phyloP scores from a whole-genome alignment of 2,888 invertebrate genomes.

The Eremobia ochroleuca region DNA sequence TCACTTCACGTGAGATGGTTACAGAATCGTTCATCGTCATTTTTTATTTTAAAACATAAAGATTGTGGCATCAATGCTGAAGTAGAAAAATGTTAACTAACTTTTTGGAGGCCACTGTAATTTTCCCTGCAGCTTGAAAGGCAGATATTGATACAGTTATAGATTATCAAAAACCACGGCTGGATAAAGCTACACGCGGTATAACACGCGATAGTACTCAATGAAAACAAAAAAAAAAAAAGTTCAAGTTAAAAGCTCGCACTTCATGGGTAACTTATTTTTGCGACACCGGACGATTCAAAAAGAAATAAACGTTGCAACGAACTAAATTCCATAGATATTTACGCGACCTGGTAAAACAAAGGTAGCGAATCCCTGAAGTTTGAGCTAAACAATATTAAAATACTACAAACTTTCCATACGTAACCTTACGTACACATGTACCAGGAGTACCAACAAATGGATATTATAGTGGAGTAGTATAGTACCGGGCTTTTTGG shows the following conservation, averaged over 20 bases:
- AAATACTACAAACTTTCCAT: conserved; percentile 63
- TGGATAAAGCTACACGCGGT: background rate
- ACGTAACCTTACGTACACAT: conserved; percentile 56
- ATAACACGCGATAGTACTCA: background rate
- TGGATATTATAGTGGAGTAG: conserved; percentile 65
- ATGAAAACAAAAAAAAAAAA: conserved; percentile 13
- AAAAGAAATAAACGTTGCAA: conserved; percentile 8
- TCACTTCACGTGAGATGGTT: too few relatives aligned
- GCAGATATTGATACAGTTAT: background rate
- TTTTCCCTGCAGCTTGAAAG: background rate
- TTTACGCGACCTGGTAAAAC: background rate
- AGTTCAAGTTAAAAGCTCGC: conserved; percentile 4
- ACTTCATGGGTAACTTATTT: conserved; percentile 25
- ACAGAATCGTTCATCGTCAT: too few relatives aligned
- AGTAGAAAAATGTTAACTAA: too few relatives aligned
- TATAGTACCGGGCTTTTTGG: conserved; percentile 81
- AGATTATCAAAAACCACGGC: background rate
- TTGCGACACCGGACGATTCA: background rate
- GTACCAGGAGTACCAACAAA: conserved; percentile 55
- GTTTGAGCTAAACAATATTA: conserved; percentile 48
- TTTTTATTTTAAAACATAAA: too few relatives aligned
- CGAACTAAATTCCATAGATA: background rate
- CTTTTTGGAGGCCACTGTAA: background rate
- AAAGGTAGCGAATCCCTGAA: conserved; percentile 44
- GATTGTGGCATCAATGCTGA: too few relatives aligned